Base-by-base conservation (phyloP, 1,140 invertebrate genomes). In the Pogonus chalceus region DNA sequence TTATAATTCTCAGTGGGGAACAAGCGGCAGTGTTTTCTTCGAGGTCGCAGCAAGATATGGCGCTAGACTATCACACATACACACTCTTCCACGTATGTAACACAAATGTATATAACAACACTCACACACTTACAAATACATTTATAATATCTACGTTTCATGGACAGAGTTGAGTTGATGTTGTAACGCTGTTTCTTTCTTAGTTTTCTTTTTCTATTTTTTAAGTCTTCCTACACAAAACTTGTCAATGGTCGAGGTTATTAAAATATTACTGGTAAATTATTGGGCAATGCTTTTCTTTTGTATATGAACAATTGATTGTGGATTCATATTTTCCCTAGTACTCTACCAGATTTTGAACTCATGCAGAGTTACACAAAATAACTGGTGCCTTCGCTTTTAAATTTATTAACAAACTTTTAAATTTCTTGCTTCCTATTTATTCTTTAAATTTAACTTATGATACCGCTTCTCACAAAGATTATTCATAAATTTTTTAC, bases 201-300 rank as follows among this genome's bases (percentile, higher is more conserved):
- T 18, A 3, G 9, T 9, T 43, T 43, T 9, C 37, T 43, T 43
- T 43, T 18, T 18, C 18, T 43, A 7, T 43, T 43, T 16, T 43
- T 43, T 43, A 4, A 3, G 4, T 16, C 37, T 10, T 43, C 37
- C 37, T 43, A 43, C 37, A 16, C 37, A 43, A 16, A 43, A 18
- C 37, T 43, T 43, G 37, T 43, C 37, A 43, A 43, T 43, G 18
- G 18, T 4, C 37, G 37, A 43, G 37, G 37, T 43, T 43, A 43
- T 43, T 43, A 43, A 43, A 43, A 43, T 43, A 43, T 43, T 43
- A 43, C 37, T 10, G 18, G 18, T 18, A 43, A 43, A 12, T 43
- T 9, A 43, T 43, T 43, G 18, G 26, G 26, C 14, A 31, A 31
- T 31, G 14, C 26, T 31, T 31, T 14, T 31, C 14, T 14, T 14